A percentile compares a stretch with the other conserved stretches of the same genome.
Conservation (phyloP, 1,140 invertebrate species). For the Cotesia vestalis region DNA sequence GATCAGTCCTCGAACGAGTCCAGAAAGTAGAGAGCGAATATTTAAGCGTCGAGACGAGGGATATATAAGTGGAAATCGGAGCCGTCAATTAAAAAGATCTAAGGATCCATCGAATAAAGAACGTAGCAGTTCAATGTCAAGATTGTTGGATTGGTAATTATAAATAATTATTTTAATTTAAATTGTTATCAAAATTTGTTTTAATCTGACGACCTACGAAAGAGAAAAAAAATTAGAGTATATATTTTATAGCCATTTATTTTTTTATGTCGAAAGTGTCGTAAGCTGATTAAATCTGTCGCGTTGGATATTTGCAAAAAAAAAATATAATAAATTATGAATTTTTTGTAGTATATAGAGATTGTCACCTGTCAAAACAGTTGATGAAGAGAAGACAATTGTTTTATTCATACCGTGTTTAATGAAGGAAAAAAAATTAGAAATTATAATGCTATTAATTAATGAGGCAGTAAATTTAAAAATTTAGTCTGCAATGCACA, state of each 20-base stretch:
- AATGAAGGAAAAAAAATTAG: too few species aligned
- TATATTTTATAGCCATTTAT: too few species aligned
- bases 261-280: too few species aligned
- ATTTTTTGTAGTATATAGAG: neutral
- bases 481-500: too few species aligned
- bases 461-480: too few species aligned
- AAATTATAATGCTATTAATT: too few species aligned
- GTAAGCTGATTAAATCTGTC: too few species aligned
- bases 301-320: too few species aligned
- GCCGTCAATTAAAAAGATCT: slow-evolving; percentile 67
- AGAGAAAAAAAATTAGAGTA: too few species aligned
- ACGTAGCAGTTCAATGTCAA: slow-evolving; percentile 84
- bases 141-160: slow-evolving; percentile 78
- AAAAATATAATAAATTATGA: neutral
- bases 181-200: slow-evolving; percentile 26
- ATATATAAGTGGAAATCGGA: slow-evolving; percentile 68
- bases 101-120: slow-evolving; percentile 75
- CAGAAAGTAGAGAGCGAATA: slow-evolving; percentile 71
- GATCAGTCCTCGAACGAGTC: slow-evolving; percentile 57
- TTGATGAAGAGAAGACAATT: neutral
- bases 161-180: slow-evolving; percentile 13
- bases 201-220: neutral
- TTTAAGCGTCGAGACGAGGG: slow-evolving; percentile 77
- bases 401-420: neutral
- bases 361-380: too few species aligned